Conservation (phyloP, 2,113 vertebrate genomes). For the Pollachius pollachius region DNA sequence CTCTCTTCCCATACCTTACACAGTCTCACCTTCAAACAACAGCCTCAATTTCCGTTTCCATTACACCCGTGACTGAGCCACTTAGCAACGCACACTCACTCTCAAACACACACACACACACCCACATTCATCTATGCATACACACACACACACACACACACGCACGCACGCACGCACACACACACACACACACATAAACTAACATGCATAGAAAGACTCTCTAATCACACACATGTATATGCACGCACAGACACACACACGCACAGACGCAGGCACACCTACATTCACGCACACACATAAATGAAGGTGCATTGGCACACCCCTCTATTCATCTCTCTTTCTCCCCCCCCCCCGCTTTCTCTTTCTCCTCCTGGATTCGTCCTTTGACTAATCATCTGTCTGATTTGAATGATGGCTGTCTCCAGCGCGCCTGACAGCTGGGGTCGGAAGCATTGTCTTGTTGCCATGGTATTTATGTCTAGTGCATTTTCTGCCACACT, state of each 20-base stretch:
- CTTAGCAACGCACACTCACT: not conserved
- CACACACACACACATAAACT: not conserved
- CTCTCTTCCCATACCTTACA: no score
- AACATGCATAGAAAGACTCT: no score
- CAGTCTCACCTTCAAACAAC: no score
- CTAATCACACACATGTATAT: not conserved
- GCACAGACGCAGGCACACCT: not conserved
- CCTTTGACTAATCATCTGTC: slow-evolving; percentile 54
- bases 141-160: slow-evolving; percentile 4
- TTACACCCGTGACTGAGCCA: no score
- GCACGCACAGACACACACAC: slow-evolving; percentile 5
- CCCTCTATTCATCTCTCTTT: slow-evolving; percentile 3
- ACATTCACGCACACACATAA: not conserved
- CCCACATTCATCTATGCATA: not conserved
- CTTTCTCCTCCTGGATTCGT: slow-evolving; percentile 21
- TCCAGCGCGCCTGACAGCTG: slow-evolving; percentile 43
- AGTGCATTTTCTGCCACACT: slow-evolving; percentile 38
- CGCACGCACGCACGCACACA: slow-evolving; percentile 1
- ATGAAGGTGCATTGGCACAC: not conserved
- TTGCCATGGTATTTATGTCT: slow-evolving; percentile 34
- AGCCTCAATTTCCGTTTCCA: no score
- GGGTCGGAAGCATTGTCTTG: slow-evolving; percentile 41
- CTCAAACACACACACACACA: not conserved
- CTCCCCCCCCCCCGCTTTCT: slow-evolving; percentile 33
- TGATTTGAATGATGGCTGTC: slow-evolving; percentile 58